Conservation (phyloP, 2,888 invertebrate species). For the Ochropleura plecta region DNA sequence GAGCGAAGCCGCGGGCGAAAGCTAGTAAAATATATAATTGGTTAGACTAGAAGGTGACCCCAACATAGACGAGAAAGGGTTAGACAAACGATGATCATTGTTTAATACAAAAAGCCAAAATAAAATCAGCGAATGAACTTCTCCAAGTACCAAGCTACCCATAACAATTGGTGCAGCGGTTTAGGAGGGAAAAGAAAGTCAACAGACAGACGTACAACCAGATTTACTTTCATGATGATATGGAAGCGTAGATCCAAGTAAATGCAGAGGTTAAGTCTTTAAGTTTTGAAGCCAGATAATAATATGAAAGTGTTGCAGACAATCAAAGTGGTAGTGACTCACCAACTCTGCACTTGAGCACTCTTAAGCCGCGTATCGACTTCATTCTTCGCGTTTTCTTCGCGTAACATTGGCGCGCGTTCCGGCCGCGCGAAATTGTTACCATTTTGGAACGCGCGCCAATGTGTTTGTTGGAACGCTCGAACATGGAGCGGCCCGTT, state of each 20-base stretch:
- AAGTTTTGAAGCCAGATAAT: neutral
- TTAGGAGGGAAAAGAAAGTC: neutral
- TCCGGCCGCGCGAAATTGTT: too few relatives aligned
- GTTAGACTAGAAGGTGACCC: too few relatives aligned
- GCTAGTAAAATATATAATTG: too few relatives aligned
- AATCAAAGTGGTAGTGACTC: conserved; percentile 10
- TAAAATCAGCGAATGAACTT: neutral
- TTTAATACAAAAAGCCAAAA: neutral
- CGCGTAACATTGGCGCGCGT: too few relatives aligned
- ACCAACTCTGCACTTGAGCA: neutral
- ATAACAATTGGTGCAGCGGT: neutral
- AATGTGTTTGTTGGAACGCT: too few relatives aligned
- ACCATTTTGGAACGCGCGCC: too few relatives aligned
- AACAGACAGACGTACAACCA: neutral
- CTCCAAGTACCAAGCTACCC: neutral
- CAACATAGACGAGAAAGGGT: too few relatives aligned
- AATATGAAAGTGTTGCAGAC: conserved; percentile 26
- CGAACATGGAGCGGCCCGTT: too few relatives aligned
- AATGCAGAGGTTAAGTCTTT: conserved; percentile 13
- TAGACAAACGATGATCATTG: neutral
- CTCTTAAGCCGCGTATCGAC: too few relatives aligned
- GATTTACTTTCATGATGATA: neutral
- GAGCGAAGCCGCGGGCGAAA: too few relatives aligned
- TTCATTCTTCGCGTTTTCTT: too few relatives aligned
- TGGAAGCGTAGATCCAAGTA: neutral